phyloP scores from a whole-genome alignment of 2,888 invertebrate species.

The Diogma glabrata region DNA sequence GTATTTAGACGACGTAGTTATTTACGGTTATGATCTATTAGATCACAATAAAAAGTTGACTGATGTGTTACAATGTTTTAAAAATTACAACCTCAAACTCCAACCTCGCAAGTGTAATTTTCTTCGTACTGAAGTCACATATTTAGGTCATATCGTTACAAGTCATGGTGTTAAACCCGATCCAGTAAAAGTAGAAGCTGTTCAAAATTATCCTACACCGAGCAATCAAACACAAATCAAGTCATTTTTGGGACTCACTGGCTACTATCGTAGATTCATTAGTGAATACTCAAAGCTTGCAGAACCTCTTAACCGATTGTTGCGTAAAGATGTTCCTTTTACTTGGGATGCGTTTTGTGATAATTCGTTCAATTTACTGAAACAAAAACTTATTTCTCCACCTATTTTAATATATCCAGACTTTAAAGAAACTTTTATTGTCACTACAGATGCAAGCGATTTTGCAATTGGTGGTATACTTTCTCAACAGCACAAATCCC shows the following conservation, averaged over 20 bases:
- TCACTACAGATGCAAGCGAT: background rate
- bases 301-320: background rate
- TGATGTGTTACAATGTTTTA: background rate
- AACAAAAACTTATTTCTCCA: no score
- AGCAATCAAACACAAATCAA: background rate
- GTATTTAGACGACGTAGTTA: background rate
- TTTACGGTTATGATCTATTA: background rate
- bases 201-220: background rate
- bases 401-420: no score
- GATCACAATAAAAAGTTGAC: background rate
- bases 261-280: background rate
- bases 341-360: background rate
- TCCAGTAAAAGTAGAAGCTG: background rate
- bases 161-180: background rate
- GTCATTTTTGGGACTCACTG: background rate
- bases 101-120: background rate
- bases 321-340: background rate
- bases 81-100: background rate
- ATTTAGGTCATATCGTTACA: background rate
- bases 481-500: background rate
- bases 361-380: background rate
- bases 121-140: no score
- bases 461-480: background rate
- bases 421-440: background rate
- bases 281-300: background rate